Conservation (phyloP, 2,797 vertebrate genomes). For the Gambusia yucatana region DNA sequence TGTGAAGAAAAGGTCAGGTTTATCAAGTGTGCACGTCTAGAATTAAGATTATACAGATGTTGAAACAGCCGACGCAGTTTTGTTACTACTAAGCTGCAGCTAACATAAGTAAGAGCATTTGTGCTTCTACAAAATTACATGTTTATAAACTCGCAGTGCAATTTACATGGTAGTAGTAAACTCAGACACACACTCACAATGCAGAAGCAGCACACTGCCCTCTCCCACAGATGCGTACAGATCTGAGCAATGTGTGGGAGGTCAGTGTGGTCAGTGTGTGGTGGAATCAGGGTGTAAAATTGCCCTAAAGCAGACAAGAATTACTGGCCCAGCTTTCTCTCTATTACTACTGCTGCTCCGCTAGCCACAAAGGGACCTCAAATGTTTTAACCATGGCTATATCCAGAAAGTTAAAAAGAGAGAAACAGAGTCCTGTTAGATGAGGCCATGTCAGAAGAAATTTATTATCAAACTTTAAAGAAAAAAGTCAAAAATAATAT, state of each 20-base stretch:
- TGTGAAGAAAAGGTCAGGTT: conserved; percentile 4
- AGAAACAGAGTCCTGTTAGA: neutral
- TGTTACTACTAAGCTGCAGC: conserved; percentile 15
- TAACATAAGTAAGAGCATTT: conserved; percentile 4
- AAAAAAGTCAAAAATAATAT: conserved; percentile 1
- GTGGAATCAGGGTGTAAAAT: conserved; percentile 63
- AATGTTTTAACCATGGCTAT: conserved; percentile 8
- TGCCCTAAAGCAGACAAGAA: conserved; percentile 58
- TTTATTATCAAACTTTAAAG: neutral
- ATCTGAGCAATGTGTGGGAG: conserved; percentile 52
- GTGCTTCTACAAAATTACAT: conserved; percentile 7
- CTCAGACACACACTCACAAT: conserved; percentile 12
- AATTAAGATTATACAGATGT: neutral
- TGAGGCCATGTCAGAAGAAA: neutral
- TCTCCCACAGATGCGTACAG: conserved; percentile 44
- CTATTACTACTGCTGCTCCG: conserved; percentile 45
- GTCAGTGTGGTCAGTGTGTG: conserved; percentile 68
- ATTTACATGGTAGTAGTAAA: neutral
- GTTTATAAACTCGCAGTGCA: neutral
- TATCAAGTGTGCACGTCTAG: neutral
- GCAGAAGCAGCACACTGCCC: conserved; percentile 3
- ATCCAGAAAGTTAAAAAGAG: neutral
- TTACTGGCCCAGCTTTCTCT: conserved; percentile 55
- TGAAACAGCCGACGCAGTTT: neutral
- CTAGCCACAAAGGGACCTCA: conserved; percentile 51